These are phyloP conservation scores for Sturnus vulgaris DNA, from an alignment of 2,113 vertebrate genomes.

Conservation along the genomic window DNA sequence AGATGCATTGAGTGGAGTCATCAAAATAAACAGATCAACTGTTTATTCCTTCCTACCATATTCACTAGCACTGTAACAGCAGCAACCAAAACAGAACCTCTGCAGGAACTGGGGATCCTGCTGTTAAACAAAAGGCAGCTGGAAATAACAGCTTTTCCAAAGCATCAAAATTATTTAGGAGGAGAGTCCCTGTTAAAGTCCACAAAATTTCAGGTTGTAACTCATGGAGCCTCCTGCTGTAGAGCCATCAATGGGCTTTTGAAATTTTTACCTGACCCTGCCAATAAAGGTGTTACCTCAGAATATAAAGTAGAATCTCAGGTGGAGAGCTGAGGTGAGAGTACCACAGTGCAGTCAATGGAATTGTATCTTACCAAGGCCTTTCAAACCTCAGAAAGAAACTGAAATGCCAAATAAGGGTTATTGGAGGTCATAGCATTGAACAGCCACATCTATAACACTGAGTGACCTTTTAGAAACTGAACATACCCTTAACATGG, in stretches of 20 bases:
- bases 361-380: background rate
- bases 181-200: background rate
- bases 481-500: background rate
- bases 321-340: background rate
- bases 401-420: background rate
- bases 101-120: background rate
- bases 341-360: background rate
- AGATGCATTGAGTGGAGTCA: background rate
- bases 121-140: conserved; percentile 1
- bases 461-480: background rate
- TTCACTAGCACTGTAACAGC: background rate
- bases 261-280: background rate
- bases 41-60: background rate
- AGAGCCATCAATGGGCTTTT: background rate
- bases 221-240: background rate
- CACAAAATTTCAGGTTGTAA: background rate
- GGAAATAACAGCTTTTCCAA: background rate
- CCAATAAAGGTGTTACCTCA: background rate
- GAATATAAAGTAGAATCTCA: background rate
- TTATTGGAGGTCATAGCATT: background rate
- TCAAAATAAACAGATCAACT: background rate
- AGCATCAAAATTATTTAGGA: background rate
- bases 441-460: background rate
- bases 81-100: background rate
- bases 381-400: background rate